Evolutionary conservation across 2,888 invertebrate species (phyloP).

Genomic region (Molorchus minor): DNA sequence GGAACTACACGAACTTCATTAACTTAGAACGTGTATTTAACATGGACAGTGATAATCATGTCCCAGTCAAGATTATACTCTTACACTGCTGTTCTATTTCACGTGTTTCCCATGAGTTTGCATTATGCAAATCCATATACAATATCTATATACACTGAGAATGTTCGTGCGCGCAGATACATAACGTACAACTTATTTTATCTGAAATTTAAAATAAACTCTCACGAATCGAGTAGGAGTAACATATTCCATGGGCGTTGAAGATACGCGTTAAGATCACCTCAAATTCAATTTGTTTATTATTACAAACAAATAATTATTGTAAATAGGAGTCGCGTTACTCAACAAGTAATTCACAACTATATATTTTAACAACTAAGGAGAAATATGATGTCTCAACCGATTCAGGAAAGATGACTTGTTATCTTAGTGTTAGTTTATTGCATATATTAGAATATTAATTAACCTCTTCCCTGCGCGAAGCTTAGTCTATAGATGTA

Average conservation of each 20-base stretch:
- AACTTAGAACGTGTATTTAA: too few species aligned
- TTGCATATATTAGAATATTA: slow-evolving; percentile 29
- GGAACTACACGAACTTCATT: too few species aligned
- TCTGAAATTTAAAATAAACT: slow-evolving; percentile 23
- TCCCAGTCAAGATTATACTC: slow-evolving; percentile 14
- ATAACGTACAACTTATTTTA: slow-evolving; percentile 27
- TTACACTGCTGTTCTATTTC: slow-evolving; percentile 24
- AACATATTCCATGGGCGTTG: slow-evolving; percentile 31
- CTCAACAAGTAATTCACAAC: slow-evolving; percentile 34
- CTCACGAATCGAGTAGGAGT: slow-evolving; percentile 29
- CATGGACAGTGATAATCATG: slow-evolving; percentile 22
- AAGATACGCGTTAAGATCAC: slow-evolving; percentile 33
- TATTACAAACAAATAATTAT: slow-evolving; percentile 29
- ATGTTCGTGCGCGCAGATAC: too few species aligned
- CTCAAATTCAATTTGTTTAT: slow-evolving; percentile 40
- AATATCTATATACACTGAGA: slow-evolving; percentile 15
- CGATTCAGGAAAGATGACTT: slow-evolving; percentile 26
- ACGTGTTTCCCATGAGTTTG: slow-evolving; percentile 25
- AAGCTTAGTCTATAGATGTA: slow-evolving; percentile 2
- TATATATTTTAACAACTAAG: slow-evolving; percentile 30
- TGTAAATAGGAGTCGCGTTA: slow-evolving; percentile 38
- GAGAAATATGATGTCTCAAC: slow-evolving; percentile 11
- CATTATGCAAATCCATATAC: slow-evolving; percentile 24
- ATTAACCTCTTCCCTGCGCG: slow-evolving; percentile 20
- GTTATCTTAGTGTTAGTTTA: slow-evolving; percentile 17